Evolutionary conservation across 2,888 invertebrate genomes (phyloP).

Genomic region (Incurvaria masculella): DNA sequence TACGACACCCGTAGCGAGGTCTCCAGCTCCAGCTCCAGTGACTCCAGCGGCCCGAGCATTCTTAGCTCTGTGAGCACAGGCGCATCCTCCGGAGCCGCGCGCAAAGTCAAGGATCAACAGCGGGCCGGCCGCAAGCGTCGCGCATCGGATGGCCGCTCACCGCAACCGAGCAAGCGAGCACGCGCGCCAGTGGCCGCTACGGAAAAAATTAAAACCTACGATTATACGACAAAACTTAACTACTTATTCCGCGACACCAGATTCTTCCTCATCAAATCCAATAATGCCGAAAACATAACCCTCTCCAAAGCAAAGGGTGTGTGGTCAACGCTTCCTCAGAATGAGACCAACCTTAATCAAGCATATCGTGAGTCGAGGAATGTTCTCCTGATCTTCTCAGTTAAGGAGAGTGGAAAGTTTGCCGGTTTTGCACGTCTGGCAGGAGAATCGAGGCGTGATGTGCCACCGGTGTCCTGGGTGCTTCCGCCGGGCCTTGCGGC

Average conservation of each 20-base stretch:
- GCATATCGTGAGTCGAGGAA: constrained; percentile 91
- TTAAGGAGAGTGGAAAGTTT: constrained; percentile 96
- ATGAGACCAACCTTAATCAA: constrained; percentile 94
- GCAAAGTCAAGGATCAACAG: constrained; percentile 49
- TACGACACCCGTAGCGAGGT: constrained; percentile 89
- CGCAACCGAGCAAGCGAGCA: constrained; percentile 35
- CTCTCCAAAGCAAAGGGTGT: constrained; percentile 94
- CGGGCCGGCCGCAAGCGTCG: constrained; percentile 57
- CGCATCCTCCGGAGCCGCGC: constrained; percentile 23
- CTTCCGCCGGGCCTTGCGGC: constrained; percentile 91
- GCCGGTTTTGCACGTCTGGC: constrained; percentile 91
- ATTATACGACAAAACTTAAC: constrained; percentile 85
- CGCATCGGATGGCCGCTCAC: constrained; percentile 41
- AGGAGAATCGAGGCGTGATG: constrained; percentile 86
- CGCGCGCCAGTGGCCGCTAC: constrained; percentile 30
- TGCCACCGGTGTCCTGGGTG: constrained; percentile 89
- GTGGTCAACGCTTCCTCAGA: constrained; percentile 97
- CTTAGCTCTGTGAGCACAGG: constrained; percentile 67
- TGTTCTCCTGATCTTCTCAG: constrained; percentile 93
- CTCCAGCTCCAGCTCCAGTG: constrained; percentile 74
- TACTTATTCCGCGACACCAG: constrained; percentile 92
- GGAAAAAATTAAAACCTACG: constrained; percentile 65
- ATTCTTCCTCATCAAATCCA: constrained; percentile 97
- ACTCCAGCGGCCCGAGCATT: constrained; percentile 71
- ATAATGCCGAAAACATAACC: constrained; percentile 95